Base-by-base conservation (phyloP, 30 jellyfish, hydroid and myxozoan species). In the Aurelia coerulea region DNA sequence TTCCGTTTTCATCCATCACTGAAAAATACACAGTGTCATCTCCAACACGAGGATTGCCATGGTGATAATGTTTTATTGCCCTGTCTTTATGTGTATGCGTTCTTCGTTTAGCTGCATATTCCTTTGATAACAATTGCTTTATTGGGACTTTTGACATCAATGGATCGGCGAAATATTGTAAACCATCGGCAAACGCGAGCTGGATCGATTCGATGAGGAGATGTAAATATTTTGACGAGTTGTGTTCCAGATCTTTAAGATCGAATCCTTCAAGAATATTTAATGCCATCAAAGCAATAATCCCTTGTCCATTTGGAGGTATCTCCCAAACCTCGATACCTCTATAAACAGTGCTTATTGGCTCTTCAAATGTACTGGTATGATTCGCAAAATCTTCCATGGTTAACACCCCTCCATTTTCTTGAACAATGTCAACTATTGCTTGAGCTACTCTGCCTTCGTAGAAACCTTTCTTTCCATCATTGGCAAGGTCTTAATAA, bases 251-350 rank as follows among this genome's bases (percentile, higher is more conserved):
- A 11, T 39, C 94, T 82, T 53, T 58, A 2, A 92, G 23, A 60
- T 87, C 79, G 70, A 79, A 92, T 74, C 90, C 97, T 76, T 92
- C 91, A 50, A 92, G 80, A 51, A 88, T 87, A 65, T 88, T 92
- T 29, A 92, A 76, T 34, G 97, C 98, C 96, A 92, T 92, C 66
- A 92, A 66, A 6, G 97, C 98, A n/a, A 88, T 88, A 49, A 92
- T 74, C 60, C 98, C 98, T 76, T 92, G 98, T 5, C 98, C 92
- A 78, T 92, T 92, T 19, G 98, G 98, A 4, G 98, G 98, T 84
- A 92, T 87, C 52, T 92, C 98, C 96, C 97, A 88, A 4, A 92
- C 86, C 63, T 88, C 75, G 23, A 90, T 90, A 65, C 94, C 98
- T 67, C 91, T 83, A 49, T 92, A 92, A 17, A 49, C 89, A 3